phyloP scores from a whole-genome alignment of 2,797 vertebrate species.

The Anguilla obscura region DNA sequence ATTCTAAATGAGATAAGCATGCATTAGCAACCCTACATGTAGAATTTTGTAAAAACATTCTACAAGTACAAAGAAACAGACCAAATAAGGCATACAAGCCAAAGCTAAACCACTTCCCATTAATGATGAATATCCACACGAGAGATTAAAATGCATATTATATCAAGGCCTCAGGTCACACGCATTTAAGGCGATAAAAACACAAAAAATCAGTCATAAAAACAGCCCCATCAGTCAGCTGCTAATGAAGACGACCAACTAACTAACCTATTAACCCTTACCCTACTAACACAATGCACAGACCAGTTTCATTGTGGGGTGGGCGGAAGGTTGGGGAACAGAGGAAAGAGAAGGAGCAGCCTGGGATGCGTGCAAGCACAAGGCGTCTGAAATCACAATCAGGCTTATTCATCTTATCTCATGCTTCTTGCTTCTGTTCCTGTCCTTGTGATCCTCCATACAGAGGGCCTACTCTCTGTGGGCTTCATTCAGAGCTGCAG shows the following conservation, averaged over 20 bases:
- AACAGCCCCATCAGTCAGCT: background rate
- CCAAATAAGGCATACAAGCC: background rate
- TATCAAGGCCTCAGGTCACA: background rate
- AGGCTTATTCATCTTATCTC: conserved; percentile 22
- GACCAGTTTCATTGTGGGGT: background rate
- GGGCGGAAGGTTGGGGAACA: conserved; percentile 9
- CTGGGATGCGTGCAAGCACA: background rate
- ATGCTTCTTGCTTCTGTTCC: background rate
- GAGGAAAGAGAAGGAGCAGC: conserved; percentile 11
- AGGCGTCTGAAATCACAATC: background rate
- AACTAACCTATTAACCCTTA: conserved; percentile 29
- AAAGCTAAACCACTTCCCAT: background rate
- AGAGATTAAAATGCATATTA: background rate
- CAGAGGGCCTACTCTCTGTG: conserved; percentile 1
- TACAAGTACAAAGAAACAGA: background rate
- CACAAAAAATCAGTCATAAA: background rate
- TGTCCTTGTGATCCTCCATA: background rate
- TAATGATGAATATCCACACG: background rate
- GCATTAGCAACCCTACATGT: background rate
- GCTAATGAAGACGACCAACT: background rate
- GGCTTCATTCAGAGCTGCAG: background rate
- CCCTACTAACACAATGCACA: background rate
- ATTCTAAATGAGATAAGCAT: background rate
- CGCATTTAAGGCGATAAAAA: background rate
- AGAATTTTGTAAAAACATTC: background rate